Base-by-base conservation (phyloP, 1,140 invertebrate genomes). In the Nephila pilipes region DNA sequence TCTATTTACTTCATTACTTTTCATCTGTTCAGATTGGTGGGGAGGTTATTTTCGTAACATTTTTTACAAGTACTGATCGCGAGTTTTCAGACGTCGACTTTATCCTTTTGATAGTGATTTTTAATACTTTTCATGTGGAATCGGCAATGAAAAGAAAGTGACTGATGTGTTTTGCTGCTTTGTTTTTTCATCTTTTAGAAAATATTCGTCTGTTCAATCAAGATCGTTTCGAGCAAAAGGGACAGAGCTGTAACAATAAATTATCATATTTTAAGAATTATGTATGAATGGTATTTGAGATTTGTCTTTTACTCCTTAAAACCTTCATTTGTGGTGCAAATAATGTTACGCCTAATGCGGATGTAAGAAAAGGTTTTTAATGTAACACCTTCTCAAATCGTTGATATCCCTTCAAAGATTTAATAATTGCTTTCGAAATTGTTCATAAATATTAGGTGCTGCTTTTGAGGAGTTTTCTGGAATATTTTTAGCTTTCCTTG, bases 331-430 rank as follows among this genome's bases (percentile, higher is more conserved):
- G 79, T 22, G 81, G 80, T 92, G 60, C 63, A 92, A 92, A 92
- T 92, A 83, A 83, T 14, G 6, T 55, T 54, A 20, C 25, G 69
- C 63, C 75, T 29, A 32, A 32, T 25, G 65, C 54, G 38, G 91
- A 87, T 87, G 91, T 93, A 87, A 93, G 91, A 93, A 93, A 80
- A 93, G 91, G 85, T 93, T 54, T 92, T 25, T 5, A 85, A 85
- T 57, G 22, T 80, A 6, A 18, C 18, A 29, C 1, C 69, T 79
- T n/a, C n/a, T n/a, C n/a, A n/a, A 46, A 46, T 46, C 46, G 46
- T 46, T 46, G 20, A 65, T 65, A 65, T 5, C 60, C 25, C 18
- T 16, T 65, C 18, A 22, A 65, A 20, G 20, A 65, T 65, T 65
- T 65, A 25, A 65, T 65, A 65, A 10, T 25, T 65, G 36, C 79